Percentiles rank a stretch among this genome's conserved stretches.
These are phyloP conservation scores for Adelges cooleyi DNA, from an alignment of 1,140 invertebrate species.

Conservation along the genomic window DNA sequence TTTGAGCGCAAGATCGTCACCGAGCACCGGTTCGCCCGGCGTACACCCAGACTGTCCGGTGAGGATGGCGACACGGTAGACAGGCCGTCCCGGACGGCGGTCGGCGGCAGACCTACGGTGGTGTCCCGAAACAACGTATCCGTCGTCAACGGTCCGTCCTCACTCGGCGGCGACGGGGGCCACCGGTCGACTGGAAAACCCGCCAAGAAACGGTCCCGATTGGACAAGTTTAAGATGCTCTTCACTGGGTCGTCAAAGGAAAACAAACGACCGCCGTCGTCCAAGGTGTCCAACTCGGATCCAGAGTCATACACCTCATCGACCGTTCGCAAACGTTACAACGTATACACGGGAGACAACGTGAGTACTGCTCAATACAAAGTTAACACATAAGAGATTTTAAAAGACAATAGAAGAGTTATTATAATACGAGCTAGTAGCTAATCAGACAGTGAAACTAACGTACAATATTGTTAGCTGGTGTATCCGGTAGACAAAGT, in stretches of 20 bases:
- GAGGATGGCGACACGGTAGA: neutral
- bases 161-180: neutral
- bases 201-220: constrained; percentile 6
- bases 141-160: neutral
- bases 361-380: no score
- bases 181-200: neutral
- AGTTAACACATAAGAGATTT: no score
- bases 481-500: no score
- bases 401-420: no score
- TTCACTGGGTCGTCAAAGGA: constrained; percentile 12
- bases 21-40: constrained; percentile 18
- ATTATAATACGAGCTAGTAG: no score
- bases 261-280: constrained; percentile 3
- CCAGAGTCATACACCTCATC: constrained; percentile 21
- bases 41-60: neutral
- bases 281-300: neutral
- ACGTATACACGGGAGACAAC: constrained; percentile 16
- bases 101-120: neutral
- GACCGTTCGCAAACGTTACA: constrained; percentile 9
- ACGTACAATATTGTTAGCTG: no score
- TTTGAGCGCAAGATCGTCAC: constrained; percentile 35
- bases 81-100: neutral
- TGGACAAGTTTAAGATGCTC: constrained; percentile 23
- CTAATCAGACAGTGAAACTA: no score
- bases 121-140: constrained; percentile 8